These are phyloP conservation scores for Pararge aegeria DNA, from an alignment of 1,140 invertebrate species.

Conservation along the genomic window DNA sequence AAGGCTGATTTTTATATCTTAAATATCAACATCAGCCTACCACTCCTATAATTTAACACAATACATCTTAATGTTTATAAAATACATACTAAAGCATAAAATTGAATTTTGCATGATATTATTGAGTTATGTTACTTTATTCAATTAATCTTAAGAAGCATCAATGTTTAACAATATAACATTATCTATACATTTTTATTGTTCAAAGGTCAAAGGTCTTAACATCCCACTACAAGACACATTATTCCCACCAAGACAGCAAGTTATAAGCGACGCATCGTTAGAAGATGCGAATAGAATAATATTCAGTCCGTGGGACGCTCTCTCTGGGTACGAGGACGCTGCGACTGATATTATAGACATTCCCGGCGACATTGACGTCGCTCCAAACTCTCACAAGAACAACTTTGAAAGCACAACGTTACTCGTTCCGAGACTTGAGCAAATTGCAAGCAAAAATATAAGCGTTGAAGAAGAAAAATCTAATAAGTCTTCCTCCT, in stretches of 20 bases:
- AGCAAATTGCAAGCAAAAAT: slow-evolving; percentile 66
- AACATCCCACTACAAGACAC: slow-evolving; percentile 59
- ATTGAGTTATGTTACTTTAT: too few species aligned
- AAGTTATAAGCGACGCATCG: slow-evolving; percentile 61
- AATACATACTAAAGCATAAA: too few species aligned
- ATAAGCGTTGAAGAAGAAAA: slow-evolving; percentile 67
- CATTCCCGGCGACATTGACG: slow-evolving; percentile 61
- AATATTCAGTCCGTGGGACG: slow-evolving; percentile 76
- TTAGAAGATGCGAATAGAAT: slow-evolving; percentile 75
- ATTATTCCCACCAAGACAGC: slow-evolving; percentile 47
- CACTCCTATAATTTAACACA: too few species aligned
- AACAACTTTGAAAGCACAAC: slow-evolving; percentile 56
- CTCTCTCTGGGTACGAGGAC: slow-evolving; percentile 68
- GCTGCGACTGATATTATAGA: slow-evolving; percentile 66
- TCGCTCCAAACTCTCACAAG: slow-evolving; percentile 39
- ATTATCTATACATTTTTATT: slow-evolving; percentile 8
- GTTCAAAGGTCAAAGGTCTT: slow-evolving; percentile 64
- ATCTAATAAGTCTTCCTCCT: slow-evolving; percentile 72
- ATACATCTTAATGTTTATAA: too few species aligned
- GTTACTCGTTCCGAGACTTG: slow-evolving; percentile 39
- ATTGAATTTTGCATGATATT: too few species aligned
- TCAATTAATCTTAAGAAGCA: too few species aligned
- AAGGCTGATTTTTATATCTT: too few species aligned
- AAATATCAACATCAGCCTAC: too few species aligned
- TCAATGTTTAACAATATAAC: neutral